phyloP scores from a whole-genome alignment of 2,888 invertebrate genomes.

The Cantharis flavilabris region DNA sequence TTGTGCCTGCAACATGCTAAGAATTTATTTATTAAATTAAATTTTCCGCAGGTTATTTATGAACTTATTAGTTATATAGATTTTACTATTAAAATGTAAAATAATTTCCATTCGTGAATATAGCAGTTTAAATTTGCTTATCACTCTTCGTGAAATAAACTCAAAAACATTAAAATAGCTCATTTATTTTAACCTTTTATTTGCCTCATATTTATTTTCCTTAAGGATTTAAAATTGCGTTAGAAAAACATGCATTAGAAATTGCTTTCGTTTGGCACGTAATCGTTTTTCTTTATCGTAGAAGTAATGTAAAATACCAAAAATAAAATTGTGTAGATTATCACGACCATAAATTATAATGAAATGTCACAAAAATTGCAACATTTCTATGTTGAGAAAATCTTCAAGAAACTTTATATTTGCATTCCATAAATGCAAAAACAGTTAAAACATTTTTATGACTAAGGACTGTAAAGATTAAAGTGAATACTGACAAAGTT shows the following conservation, averaged over 20 bases:
- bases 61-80: neutral
- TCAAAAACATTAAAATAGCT: neutral
- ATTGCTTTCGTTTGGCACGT: neutral
- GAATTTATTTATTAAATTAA: neutral
- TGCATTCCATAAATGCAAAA: neutral
- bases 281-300: neutral
- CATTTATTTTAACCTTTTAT: neutral
- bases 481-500: too few relatives aligned
- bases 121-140: neutral
- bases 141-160: neutral
- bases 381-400: neutral
- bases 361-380: neutral
- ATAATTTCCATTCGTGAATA: neutral
- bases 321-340: neutral
- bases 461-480: neutral
- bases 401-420: neutral
- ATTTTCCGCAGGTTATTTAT: neutral
- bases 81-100: neutral
- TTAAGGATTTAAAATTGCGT: neutral
- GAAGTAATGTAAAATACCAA: neutral
- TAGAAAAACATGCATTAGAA: neutral
- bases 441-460: neutral
- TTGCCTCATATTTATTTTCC: neutral
- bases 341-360: neutral
- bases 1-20: neutral